Evolutionary conservation across 2,888 invertebrate species (phyloP).

Genomic region (Ametastegia equiseti): DNA sequence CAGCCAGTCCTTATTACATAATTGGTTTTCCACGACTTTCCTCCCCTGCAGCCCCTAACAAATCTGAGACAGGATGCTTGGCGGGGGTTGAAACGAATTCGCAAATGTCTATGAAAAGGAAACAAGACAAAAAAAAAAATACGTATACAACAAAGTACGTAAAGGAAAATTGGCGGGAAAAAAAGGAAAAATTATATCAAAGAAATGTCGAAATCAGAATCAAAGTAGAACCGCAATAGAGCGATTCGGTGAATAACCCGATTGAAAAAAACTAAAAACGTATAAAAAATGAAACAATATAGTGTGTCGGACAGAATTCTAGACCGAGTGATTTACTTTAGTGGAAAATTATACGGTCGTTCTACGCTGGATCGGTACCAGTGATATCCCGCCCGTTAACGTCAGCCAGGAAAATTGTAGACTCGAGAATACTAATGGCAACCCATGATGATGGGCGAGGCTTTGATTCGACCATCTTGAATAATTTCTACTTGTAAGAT

Average conservation of each 20-base stretch:
- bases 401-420: slow-evolving; percentile 45
- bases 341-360: slow-evolving; percentile 60
- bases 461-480: neutral
- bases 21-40: neutral
- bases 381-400: slow-evolving; percentile 56
- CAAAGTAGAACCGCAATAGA: neutral
- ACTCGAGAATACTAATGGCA: slow-evolving; percentile 6
- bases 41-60: neutral
- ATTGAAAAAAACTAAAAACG: slow-evolving; percentile 20
- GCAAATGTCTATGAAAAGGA: no score
- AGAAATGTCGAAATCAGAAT: neutral
- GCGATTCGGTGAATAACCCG: neutral
- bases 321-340: slow-evolving; percentile 57
- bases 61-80: no score
- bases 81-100: no score
- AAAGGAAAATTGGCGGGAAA: no score
- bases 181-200: no score
- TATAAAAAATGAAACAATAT: slow-evolving; percentile 51
- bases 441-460: slow-evolving; percentile 2
- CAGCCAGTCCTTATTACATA: slow-evolving; percentile 18
- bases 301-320: slow-evolving; percentile 52
- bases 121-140: no score
- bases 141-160: no score
- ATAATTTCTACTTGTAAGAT: neutral
- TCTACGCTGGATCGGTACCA: slow-evolving; percentile 50